A percentile compares a stretch with the other conserved stretches of the same genome.
phyloP scores from a whole-genome alignment of 2,113 vertebrate species.

The Syngnathus scovelli region DNA sequence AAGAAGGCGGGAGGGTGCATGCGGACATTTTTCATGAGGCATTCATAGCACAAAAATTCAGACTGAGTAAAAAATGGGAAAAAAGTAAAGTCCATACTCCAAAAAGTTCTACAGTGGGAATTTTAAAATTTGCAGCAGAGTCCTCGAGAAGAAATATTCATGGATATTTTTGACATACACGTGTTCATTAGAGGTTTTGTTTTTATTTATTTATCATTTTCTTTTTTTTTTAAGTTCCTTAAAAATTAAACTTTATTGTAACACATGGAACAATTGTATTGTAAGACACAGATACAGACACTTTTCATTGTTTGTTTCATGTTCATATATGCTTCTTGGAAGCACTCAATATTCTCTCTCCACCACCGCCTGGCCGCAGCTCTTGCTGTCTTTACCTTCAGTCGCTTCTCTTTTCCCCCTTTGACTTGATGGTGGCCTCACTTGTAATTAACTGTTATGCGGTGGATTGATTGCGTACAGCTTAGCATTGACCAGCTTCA shows the following conservation, averaged over 20 bases:
- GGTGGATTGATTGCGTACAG: slow-evolving; percentile 75
- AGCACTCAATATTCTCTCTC: slow-evolving; percentile 43
- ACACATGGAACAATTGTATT: neutral
- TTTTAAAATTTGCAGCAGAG: slow-evolving; percentile 10
- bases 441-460: slow-evolving; percentile 79
- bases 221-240: no score
- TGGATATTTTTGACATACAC: slow-evolving; percentile 10
- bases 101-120: slow-evolving; percentile 43
- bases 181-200: no score
- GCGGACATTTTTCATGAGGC: slow-evolving; percentile 23
- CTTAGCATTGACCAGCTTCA: slow-evolving; percentile 78
- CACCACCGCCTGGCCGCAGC: slow-evolving; percentile 25
- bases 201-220: no score
- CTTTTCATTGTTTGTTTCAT: slow-evolving; percentile 31
- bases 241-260: neutral
- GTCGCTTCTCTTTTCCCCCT: slow-evolving; percentile 33
- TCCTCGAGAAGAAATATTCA: neutral
- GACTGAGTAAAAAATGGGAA: slow-evolving; percentile 7
- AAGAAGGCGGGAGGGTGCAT: slow-evolving; percentile 16
- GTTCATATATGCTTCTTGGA: slow-evolving; percentile 47
- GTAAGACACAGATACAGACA: neutral
- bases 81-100: slow-evolving; percentile 18
- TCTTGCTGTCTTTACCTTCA: slow-evolving; percentile 47
- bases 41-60: slow-evolving; percentile 24
- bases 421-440: slow-evolving; percentile 61